Evolutionary conservation across 2,113 vertebrate species (phyloP).

Genomic region (Nanger granti): DNA sequence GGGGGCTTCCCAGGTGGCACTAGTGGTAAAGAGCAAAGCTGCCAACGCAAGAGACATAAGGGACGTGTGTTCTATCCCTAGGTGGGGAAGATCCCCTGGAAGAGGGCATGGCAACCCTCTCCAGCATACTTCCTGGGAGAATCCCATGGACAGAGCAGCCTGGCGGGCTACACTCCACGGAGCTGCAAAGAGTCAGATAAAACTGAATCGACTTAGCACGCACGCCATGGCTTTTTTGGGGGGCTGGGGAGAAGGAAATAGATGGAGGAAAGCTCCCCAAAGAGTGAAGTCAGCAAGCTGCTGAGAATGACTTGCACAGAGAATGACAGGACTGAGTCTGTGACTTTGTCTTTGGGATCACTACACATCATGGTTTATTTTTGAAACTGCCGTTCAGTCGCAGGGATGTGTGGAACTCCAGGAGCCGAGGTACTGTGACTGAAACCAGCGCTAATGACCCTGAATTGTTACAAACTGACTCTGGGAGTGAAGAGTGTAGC

Average conservation of each 20-base stretch:
- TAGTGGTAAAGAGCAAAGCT: neutral
- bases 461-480: neutral
- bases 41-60: neutral
- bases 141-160: neutral
- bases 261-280: neutral
- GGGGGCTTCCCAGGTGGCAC: neutral
- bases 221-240: neutral
- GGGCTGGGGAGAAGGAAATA: neutral
- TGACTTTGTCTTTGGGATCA: neutral
- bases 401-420: neutral
- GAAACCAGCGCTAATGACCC: neutral
- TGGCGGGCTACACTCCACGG: neutral
- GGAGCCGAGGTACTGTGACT: neutral
- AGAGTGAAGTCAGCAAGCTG: neutral
- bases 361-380: neutral
- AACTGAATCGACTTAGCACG: neutral
- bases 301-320: neutral
- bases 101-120: neutral
- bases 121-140: neutral
- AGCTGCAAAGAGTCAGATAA: neutral
- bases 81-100: neutral
- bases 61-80: fast-evolving
- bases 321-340: neutral
- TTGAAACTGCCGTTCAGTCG: neutral
- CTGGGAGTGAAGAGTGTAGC: neutral